A percentile compares a stretch with the other conserved stretches of the same genome.
Conservation (phyloP, 2,113 vertebrate genomes). For the Semnopithecus entellus region DNA sequence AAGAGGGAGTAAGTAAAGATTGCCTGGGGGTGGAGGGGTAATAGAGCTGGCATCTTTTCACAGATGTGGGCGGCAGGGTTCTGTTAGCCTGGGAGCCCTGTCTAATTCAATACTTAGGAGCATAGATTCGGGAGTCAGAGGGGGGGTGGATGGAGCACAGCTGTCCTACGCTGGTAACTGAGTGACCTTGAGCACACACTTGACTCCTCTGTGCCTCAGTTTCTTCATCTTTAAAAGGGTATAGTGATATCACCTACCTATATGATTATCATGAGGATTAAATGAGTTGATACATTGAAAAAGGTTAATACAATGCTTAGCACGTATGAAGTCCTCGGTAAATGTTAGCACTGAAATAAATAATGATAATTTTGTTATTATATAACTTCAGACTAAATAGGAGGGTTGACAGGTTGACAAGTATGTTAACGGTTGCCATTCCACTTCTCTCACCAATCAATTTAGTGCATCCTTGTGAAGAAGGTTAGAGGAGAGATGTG, state of each 20-base stretch:
- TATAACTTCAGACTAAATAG: neutral
- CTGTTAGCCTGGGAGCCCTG: neutral
- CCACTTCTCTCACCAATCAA: neutral
- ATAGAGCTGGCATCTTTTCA: neutral
- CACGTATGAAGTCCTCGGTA: neutral
- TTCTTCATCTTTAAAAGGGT: neutral
- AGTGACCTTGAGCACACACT: neutral
- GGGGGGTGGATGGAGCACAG: fast-evolving
- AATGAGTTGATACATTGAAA: neutral
- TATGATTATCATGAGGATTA: neutral
- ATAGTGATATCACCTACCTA: neutral
- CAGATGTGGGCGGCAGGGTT: neutral
- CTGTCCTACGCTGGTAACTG: too few relatives aligned
- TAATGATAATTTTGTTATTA: neutral
- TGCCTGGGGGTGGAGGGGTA: neutral
- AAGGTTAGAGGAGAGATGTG: neutral
- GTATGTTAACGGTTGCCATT: neutral
- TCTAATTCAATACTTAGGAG: neutral
- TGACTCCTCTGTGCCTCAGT: fast-evolving
- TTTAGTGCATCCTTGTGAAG: neutral
- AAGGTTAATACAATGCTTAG: neutral
- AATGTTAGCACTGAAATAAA: neutral
- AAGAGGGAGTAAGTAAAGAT: neutral
- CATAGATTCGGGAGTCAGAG: neutral
- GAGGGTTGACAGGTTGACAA: neutral